Conservation (phyloP, 2,888 invertebrate species). For the Eupithecia tripunctaria region DNA sequence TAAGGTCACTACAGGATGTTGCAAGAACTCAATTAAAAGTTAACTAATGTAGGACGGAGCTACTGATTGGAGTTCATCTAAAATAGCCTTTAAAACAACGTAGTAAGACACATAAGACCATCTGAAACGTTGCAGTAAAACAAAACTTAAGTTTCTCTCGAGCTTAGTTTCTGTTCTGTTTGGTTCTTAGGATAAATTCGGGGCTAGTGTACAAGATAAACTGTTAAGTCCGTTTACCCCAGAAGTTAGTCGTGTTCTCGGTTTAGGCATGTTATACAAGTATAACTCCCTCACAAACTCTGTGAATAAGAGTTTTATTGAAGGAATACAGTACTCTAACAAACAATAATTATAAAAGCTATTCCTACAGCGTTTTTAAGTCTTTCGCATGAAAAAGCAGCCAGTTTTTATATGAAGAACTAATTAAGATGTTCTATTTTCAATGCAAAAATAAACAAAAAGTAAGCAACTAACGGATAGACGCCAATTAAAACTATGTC, state of each 20-base stretch:
- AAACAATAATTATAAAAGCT: not conserved
- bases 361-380: not conserved
- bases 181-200: slow-evolving; percentile 10
- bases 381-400: not conserved
- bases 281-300: too few species aligned
- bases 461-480: slow-evolving; percentile 65
- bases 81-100: slow-evolving; percentile 25
- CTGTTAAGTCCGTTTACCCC: not conserved
- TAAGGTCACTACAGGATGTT: slow-evolving; percentile 53
- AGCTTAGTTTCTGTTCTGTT: slow-evolving; percentile 15
- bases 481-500: slow-evolving; percentile 78
- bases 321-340: not conserved
- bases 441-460: slow-evolving; percentile 68
- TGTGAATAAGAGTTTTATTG: not conserved
- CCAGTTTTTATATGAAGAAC: not conserved
- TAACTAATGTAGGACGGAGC: slow-evolving; percentile 59
- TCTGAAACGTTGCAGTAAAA: slow-evolving; percentile 1
- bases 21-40: slow-evolving; percentile 75
- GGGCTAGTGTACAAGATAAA: slow-evolving; percentile 7
- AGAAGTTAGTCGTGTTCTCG: not conserved
- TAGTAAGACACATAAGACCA: slow-evolving; percentile 13
- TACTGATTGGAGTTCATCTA: slow-evolving; percentile 23
- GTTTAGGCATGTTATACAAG: not conserved
- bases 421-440: slow-evolving; percentile 54
- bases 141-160: slow-evolving; percentile 5